phyloP scores from a whole-genome alignment of 2,888 invertebrate species.

The Conops quadrifasciatus region DNA sequence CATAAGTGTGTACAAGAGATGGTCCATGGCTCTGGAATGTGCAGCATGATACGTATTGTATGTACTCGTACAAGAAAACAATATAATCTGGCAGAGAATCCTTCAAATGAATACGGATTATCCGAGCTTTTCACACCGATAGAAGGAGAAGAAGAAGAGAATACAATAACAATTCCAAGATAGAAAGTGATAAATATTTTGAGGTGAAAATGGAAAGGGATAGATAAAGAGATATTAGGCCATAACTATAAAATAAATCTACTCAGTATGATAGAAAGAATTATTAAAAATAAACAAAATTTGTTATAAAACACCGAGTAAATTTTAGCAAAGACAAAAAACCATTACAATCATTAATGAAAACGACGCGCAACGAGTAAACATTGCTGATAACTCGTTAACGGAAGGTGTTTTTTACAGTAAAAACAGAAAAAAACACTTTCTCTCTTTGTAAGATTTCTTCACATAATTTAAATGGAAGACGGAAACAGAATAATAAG shows the following conservation, averaged over 20 bases:
- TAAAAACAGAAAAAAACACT: background rate
- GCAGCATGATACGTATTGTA: background rate
- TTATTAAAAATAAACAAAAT: background rate
- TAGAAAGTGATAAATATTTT: background rate
- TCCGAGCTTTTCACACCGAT: background rate
- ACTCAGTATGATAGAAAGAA: no score
- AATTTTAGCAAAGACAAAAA: no score
- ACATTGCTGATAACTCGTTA: background rate
- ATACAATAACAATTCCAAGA: background rate
- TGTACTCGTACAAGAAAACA: background rate
- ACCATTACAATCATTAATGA: no score
- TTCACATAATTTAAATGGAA: background rate
- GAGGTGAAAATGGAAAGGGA: no score
- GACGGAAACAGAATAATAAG: slow-evolving; percentile 27
- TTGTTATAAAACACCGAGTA: no score
- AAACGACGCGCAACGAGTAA: background rate
- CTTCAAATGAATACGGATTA: slow-evolving; percentile 13
- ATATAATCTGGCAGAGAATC: background rate
- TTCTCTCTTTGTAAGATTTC: background rate
- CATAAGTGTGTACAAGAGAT: no score
- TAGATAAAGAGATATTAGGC: no score
- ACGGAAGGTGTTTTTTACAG: background rate
- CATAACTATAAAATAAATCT: no score
- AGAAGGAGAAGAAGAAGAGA: background rate
- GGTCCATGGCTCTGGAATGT: no score